Conservation (phyloP, 2,888 invertebrate species). For the Germaria angustata region DNA sequence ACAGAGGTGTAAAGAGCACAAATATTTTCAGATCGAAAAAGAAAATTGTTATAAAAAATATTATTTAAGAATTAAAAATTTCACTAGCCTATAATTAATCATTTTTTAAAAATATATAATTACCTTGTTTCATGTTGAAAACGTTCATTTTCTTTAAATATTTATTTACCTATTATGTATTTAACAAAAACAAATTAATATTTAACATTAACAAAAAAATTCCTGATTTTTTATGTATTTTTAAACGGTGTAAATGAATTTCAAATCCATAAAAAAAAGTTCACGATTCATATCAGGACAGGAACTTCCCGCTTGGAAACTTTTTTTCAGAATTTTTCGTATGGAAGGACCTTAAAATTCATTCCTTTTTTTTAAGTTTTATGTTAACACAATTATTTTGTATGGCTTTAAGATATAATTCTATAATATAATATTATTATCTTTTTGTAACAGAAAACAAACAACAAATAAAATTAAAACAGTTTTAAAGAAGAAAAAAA, state of each 20-base stretch:
- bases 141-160: slow-evolving; percentile 59
- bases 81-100: slow-evolving; percentile 63
- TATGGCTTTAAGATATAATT: slow-evolving; percentile 49
- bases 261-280: neutral
- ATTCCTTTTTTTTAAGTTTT: slow-evolving; percentile 12
- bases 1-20: neutral
- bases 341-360: slow-evolving; percentile 39
- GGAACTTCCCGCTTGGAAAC: neutral
- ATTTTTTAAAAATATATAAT: slow-evolving; percentile 38
- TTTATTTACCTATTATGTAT: slow-evolving; percentile 53
- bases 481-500: slow-evolving; percentile 54
- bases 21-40: neutral
- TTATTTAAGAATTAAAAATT: slow-evolving; percentile 37
- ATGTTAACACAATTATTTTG: slow-evolving; percentile 46
- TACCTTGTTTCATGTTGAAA: slow-evolving; percentile 64
- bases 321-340: neutral
- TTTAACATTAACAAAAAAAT: slow-evolving; percentile 63
- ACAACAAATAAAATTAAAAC: slow-evolving; percentile 54
- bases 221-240: slow-evolving; percentile 49
- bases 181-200: slow-evolving; percentile 56
- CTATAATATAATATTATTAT: slow-evolving; percentile 6
- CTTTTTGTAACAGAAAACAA: slow-evolving; percentile 54
- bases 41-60: neutral
- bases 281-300: neutral
- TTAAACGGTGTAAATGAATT: slow-evolving; percentile 34